Conservation (phyloP, 2,888 invertebrate species). For the Stramonita haemastoma region DNA sequence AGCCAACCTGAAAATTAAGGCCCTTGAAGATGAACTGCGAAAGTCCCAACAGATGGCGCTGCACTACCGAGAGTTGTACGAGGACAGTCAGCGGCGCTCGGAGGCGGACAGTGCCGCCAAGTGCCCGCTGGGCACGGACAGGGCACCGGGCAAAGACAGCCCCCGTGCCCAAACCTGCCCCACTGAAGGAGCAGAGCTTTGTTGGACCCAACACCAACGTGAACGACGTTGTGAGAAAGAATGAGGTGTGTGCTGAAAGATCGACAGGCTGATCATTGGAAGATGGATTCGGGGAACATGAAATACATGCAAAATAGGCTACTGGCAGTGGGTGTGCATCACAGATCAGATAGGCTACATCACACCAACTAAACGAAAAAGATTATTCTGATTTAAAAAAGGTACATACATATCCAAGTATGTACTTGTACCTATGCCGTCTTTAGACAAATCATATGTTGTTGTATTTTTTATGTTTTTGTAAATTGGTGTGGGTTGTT, state of each 20-base stretch:
- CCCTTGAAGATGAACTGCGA: conserved; percentile 28
- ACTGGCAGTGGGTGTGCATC: too few relatives aligned
- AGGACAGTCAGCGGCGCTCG: conserved; percentile 25
- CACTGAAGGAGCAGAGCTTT: conserved; percentile 34
- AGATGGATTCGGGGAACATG: too few relatives aligned
- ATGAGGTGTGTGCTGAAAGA: conserved; percentile 21
- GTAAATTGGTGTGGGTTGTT: too few relatives aligned
- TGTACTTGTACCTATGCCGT: too few relatives aligned
- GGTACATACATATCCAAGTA: too few relatives aligned
- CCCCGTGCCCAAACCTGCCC: conserved; percentile 16
- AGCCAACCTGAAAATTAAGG: conserved; percentile 37
- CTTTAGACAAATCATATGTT: too few relatives aligned
- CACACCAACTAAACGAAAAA: too few relatives aligned
- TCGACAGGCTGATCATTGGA: not conserved
- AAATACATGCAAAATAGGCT: too few relatives aligned
- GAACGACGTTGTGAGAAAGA: conserved; percentile 38
- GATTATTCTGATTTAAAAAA: too few relatives aligned
- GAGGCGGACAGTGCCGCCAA: not conserved
- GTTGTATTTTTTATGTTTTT: too few relatives aligned
- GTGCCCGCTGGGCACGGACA: not conserved
- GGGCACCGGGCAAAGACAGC: not conserved
- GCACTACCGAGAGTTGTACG: conserved; percentile 31
- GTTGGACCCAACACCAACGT: conserved; percentile 34
- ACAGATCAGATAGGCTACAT: too few relatives aligned
- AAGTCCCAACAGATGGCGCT: conserved; percentile 37